These are phyloP conservation scores for Mechanitis messenoides DNA, from an alignment of 2,888 invertebrate genomes.

Conservation along the genomic window DNA sequence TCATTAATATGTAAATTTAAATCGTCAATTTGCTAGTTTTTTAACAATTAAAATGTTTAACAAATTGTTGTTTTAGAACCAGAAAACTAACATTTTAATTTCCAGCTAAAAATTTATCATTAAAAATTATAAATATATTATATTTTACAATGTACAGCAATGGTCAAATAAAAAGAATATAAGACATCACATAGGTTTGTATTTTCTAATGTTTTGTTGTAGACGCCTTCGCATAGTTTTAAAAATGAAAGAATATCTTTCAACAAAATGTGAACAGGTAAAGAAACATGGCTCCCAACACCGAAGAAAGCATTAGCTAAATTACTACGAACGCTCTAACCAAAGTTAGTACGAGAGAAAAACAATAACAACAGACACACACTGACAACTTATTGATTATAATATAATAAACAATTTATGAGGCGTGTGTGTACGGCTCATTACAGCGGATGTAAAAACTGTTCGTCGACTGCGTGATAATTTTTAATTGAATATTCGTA, in stretches of 20 bases:
- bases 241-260: slow-evolving; percentile 12
- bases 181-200: no score
- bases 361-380: background rate
- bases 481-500: slow-evolving; percentile 35
- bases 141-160: no score
- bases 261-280: slow-evolving; percentile 8
- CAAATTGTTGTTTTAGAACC: no score
- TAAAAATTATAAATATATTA: no score
- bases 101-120: no score
- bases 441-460: slow-evolving; percentile 1
- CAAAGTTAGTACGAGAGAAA: background rate
- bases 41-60: no score
- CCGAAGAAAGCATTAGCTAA: slow-evolving; percentile 18
- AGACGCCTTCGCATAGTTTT: slow-evolving; percentile 3
- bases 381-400: background rate
- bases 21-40: no score
- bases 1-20: no score
- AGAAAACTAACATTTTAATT: no score
- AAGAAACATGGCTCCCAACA: slow-evolving; percentile 9
- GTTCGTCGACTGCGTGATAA: slow-evolving; percentile 16
- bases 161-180: no score
- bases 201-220: background rate
- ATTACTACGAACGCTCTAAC: slow-evolving; percentile 9
- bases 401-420: background rate
- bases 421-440: background rate